Evolutionary conservation across 2,888 invertebrate genomes (phyloP).

Genomic region (Dasypogon diadema): DNA sequence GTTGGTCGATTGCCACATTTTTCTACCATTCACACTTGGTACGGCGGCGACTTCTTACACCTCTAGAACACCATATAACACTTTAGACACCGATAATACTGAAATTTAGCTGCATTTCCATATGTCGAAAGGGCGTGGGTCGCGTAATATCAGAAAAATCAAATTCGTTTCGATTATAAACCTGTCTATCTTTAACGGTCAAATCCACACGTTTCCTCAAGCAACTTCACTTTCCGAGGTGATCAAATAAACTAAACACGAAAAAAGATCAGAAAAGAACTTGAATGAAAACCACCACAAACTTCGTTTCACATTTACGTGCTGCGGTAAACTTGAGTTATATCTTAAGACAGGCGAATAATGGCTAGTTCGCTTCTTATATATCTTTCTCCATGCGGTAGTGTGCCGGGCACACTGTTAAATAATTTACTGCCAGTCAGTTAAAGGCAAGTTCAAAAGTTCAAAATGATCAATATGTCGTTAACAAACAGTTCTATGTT

Average conservation of each 20-base stretch:
- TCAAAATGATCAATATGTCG: constrained; percentile 36
- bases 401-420: constrained; percentile 29
- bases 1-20: constrained; percentile 36
- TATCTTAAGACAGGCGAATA: constrained; percentile 43
- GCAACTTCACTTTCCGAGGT: constrained; percentile 68
- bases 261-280: constrained; percentile 58
- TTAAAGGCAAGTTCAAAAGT: constrained; percentile 28
- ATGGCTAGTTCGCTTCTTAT: constrained; percentile 39
- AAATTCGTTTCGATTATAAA: neutral
- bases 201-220: constrained; percentile 53
- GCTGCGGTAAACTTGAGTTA: constrained; percentile 40
- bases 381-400: constrained; percentile 11
- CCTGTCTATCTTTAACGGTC: constrained; percentile 25
- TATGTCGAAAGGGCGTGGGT: too few species aligned
- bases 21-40: constrained; percentile 8
- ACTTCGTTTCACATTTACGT: constrained; percentile 54
- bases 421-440: neutral
- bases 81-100: too few species aligned
- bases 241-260: constrained; percentile 65
- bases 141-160: neutral
- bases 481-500: neutral
- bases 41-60: neutral
- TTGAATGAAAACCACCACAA: constrained; percentile 64
- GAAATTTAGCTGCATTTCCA: too few species aligned
- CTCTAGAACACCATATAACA: too few species aligned